Evolutionary conservation across 1,140 invertebrate species (phyloP).

Genomic region (Ridgeia piscesae): DNA sequence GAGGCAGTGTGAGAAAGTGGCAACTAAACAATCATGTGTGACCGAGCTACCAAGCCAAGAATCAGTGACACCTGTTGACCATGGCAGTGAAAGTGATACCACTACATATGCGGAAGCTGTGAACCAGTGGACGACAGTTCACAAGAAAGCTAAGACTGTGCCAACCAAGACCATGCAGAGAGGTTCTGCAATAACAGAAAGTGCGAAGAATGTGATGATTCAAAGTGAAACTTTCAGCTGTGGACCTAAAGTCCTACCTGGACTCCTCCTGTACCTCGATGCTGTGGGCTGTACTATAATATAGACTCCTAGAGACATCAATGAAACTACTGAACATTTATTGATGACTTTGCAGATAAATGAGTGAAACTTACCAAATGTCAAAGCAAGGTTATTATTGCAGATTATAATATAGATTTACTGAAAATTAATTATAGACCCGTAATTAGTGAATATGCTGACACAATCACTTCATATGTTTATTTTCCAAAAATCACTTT

Average conservation of each 20-base stretch:
- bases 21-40: not conserved
- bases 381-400: too few relatives aligned
- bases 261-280: not conserved
- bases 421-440: too few relatives aligned
- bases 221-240: not conserved
- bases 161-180: not conserved
- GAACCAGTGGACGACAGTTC: not conserved
- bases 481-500: too few relatives aligned
- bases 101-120: not conserved
- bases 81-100: not conserved
- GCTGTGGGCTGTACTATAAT: too few relatives aligned
- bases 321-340: too few relatives aligned
- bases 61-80: not conserved
- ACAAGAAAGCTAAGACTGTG: not conserved
- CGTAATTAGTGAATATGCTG: too few relatives aligned
- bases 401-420: too few relatives aligned
- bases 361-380: too few relatives aligned
- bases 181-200: not conserved
- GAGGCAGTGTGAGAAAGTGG: not conserved
- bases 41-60: not conserved
- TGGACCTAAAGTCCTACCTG: constrained; percentile 11
- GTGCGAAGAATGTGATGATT: constrained; percentile 2
- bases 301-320: too few relatives aligned
- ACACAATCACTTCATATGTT: too few relatives aligned
- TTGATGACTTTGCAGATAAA: too few relatives aligned